phyloP scores from a whole-genome alignment of 1,140 invertebrate genomes.

The Sipha flava region DNA sequence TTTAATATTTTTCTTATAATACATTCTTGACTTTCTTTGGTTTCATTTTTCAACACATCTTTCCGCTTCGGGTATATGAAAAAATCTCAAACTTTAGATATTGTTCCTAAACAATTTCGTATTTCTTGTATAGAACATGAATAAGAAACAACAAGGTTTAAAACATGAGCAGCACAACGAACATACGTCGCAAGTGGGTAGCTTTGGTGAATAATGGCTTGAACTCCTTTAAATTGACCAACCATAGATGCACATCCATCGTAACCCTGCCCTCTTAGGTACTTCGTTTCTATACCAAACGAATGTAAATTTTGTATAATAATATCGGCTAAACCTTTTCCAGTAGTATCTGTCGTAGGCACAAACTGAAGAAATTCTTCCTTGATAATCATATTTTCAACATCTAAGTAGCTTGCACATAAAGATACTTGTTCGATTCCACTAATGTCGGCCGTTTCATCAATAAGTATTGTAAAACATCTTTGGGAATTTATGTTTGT shows the following conservation, averaged over 20 bases:
- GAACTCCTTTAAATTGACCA: no score
- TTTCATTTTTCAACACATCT: neutral
- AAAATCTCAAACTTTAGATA: neutral
- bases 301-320: slow-evolving; percentile 31
- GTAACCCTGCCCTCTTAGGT: slow-evolving; percentile 39
- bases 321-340: slow-evolving; percentile 34
- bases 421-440: slow-evolving; percentile 35
- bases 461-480: slow-evolving; percentile 33
- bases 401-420: slow-evolving; percentile 34
- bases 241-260: slow-evolving; percentile 21
- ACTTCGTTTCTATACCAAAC: slow-evolving; percentile 36
- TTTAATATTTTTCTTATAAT: neutral
- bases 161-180: no score
- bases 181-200: no score
- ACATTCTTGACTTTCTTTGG: neutral
- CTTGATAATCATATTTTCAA: slow-evolving; percentile 12
- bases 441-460: slow-evolving; percentile 34
- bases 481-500: slow-evolving; percentile 29
- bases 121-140: no score
- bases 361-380: slow-evolving; percentile 38
- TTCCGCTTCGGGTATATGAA: neutral
- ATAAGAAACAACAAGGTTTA: no score
- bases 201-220: no score
- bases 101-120: no score
- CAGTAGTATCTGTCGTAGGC: slow-evolving; percentile 37